A percentile compares a stretch with the other conserved stretches of the same genome.
phyloP scores from a whole-genome alignment of 2,797 vertebrate species.

The Pseudomugil gertrudae region DNA sequence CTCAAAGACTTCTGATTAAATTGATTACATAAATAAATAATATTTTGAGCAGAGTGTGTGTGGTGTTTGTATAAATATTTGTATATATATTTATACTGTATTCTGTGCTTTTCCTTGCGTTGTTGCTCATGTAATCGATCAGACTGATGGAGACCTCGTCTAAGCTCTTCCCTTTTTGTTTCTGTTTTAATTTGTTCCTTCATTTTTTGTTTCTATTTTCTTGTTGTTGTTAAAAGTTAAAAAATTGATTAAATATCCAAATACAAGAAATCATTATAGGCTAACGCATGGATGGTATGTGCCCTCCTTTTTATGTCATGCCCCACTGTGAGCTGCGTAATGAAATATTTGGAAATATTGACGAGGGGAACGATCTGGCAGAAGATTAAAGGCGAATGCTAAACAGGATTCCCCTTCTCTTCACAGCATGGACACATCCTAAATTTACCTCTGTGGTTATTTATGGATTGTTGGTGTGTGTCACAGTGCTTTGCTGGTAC shows the following conservation, averaged over 20 bases:
- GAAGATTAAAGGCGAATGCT: conserved; percentile 49
- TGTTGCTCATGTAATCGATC: no score
- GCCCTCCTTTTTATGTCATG: conserved; percentile 56
- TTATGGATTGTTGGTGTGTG: conserved; percentile 21
- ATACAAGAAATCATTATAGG: conserved; percentile 26
- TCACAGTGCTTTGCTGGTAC: conserved; percentile 28
- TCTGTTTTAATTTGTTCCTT: background rate
- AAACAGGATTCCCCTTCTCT: conserved; percentile 56
- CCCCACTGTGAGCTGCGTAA: conserved; percentile 45
- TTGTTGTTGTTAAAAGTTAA: background rate
- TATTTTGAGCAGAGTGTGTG: background rate
- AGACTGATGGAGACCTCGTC: background rate
- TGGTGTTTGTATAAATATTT: no score
- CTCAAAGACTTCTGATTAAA: background rate
- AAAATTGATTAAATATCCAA: background rate
- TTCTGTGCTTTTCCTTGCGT: no score
- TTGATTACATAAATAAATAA: background rate
- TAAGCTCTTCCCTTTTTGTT: background rate
- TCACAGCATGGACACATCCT: conserved; percentile 44
- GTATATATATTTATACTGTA: no score
- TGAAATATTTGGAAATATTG: conserved; percentile 49
- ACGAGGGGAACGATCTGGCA: conserved; percentile 55
- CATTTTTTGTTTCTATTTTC: background rate
- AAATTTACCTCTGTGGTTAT: conserved; percentile 51
- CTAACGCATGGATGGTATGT: conserved; percentile 30